Evolutionary conservation across 1,140 invertebrate genomes (phyloP), one percentile per base, ranked within the genome.

Genomic region (Zaprionus africanus): DNA sequence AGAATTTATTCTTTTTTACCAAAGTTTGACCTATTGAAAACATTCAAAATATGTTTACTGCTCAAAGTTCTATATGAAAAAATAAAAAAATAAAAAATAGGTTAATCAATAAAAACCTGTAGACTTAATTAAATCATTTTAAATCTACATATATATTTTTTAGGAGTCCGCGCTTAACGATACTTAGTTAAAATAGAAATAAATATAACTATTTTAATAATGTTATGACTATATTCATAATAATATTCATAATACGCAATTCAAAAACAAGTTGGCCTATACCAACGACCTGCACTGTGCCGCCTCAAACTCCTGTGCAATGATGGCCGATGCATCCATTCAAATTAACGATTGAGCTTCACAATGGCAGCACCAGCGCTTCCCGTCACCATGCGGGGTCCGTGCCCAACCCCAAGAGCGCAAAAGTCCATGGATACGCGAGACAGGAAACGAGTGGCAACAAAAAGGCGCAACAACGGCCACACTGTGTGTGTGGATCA

Each of bases 401-500:
- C 22, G 31, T 13, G 31, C 51, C 31, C 24, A 53, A 38, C 43
- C 65, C 51, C 57, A 59, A 5, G 17, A 22, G 31, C 11, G 49
- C 53, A 78, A 64, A 62, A 49, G 75, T 51, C 51, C 15, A 26
- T 49, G 58, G 70, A 66, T 58, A 64, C 59, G 24, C 34, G 51
- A 38, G 24, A 13, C 41, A 57, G 36, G 41, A 51, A 64, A 19
- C 67, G 56, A 56, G 59, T 31, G 24, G 17, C 65, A 75, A 69
- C 71, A 78, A 57, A 71, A 65, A 66, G 72, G 59, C 76, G 64
- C 64, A 74, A 76, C 76, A 75, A 78, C 69, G 62, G 58, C 66
- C 66, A 63, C 72, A 75, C 57, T 70, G 51, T 71, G 31, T 63
- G 78, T 63, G 78, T 61, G 81, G 72, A 82, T 90, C 85, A 90